Evolutionary conservation across 2,113 vertebrate genomes (phyloP).

Genomic region (Scomber japonicus): DNA sequence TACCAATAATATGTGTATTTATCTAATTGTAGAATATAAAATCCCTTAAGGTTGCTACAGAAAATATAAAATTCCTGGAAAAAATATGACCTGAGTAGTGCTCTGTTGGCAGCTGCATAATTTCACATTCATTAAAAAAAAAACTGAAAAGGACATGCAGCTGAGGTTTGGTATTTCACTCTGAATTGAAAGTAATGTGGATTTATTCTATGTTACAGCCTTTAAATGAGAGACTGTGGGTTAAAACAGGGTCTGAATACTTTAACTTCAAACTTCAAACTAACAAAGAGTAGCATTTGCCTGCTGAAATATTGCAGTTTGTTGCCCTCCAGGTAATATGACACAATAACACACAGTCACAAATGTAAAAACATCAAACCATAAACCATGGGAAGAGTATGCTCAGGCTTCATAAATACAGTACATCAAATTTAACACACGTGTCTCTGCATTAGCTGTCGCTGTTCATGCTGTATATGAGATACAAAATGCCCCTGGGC

Average conservation of each 20-base stretch:
- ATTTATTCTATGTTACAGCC: neutral
- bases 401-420: neutral
- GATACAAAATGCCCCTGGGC: neutral
- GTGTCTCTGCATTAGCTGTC: conserved; percentile 9
- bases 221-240: no score
- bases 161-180: neutral
- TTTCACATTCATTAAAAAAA: neutral
- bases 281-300: neutral
- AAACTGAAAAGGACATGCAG: neutral
- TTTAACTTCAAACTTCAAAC: neutral
- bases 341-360: neutral
- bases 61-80: no score
- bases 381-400: neutral
- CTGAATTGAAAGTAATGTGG: neutral
- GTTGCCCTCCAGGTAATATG: neutral
- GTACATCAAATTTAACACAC: neutral
- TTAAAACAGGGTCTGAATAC: no score
- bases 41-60: no score
- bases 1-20: neutral
- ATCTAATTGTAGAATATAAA: no score
- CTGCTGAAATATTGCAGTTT: neutral
- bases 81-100: no score
- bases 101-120: no score
- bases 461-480: conserved; percentile 19
- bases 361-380: neutral